Percentiles rank a stretch among this genome's conserved stretches.
Conservation (phyloP, 2,113 vertebrate genomes). For the Bagarius yarrelli region DNA sequence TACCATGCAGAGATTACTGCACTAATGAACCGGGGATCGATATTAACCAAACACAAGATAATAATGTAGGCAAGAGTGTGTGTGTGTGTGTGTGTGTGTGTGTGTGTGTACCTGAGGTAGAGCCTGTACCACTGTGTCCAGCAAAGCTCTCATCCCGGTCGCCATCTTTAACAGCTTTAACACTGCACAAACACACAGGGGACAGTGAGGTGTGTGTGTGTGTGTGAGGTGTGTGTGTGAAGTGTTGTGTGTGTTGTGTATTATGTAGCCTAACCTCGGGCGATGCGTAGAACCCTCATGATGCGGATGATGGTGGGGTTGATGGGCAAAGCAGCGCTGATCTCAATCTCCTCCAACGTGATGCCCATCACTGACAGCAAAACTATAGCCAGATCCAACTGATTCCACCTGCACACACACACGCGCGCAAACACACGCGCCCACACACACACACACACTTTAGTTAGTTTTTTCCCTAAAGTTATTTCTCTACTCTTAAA, state of each 20-base stretch:
- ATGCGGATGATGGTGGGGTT: constrained; percentile 98
- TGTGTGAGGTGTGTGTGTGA: constrained; percentile 10
- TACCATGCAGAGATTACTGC: constrained; percentile 49
- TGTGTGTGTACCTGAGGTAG: constrained; percentile 77
- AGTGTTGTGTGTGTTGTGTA: background rate
- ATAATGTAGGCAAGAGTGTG: constrained; percentile 32
- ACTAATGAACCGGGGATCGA: background rate
- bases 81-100: constrained; percentile 37
- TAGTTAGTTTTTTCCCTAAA: too few relatives aligned
- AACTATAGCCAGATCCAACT: constrained; percentile 94
- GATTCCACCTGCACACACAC: constrained; percentile 84
- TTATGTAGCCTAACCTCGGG: constrained; percentile 77
- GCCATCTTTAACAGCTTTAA: constrained; percentile 89
- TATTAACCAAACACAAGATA: too few relatives aligned
- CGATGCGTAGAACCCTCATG: constrained; percentile 94
- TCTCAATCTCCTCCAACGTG: constrained; percentile 94
- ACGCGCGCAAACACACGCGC: constrained; percentile 32
- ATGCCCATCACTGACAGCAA: constrained; percentile 96
- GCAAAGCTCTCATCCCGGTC: constrained; percentile 83
- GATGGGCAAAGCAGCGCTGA: constrained; percentile 93
- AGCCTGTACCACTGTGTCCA: constrained; percentile 86
- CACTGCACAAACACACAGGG: constrained; percentile 64
- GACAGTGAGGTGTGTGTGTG: background rate
- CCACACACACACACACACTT: constrained; percentile 29
- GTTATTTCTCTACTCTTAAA: too few relatives aligned